These are phyloP conservation scores for Spatula versicolor DNA, from an alignment of 2,797 vertebrate species.

Conservation along the genomic window DNA sequence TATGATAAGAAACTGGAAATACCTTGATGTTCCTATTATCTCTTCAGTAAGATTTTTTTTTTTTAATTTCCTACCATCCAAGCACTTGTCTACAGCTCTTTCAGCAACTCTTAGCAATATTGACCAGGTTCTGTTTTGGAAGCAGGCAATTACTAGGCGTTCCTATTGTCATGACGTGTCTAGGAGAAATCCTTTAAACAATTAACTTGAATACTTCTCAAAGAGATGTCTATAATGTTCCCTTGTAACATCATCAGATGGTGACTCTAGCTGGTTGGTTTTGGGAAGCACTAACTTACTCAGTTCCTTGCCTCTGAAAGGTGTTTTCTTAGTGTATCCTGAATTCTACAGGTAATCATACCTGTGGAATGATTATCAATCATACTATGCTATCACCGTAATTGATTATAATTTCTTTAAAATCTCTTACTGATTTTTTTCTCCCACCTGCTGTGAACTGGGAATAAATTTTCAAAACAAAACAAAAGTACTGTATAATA, in stretches of 20 bases:
- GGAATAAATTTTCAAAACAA: background rate
- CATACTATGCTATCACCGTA: background rate
- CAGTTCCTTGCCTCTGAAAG: background rate
- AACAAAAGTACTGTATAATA: background rate
- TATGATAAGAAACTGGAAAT: slow-evolving; percentile 94
- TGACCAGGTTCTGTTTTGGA: background rate
- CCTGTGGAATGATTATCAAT: background rate
- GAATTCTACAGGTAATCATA: background rate
- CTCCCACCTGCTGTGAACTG: background rate
- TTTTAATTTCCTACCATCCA: background rate
- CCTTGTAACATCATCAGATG: background rate
- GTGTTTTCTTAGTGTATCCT: background rate
- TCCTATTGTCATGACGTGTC: background rate
- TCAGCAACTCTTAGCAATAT: background rate
- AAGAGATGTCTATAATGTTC: background rate
- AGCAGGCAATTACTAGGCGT: background rate
- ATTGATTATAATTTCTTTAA: background rate
- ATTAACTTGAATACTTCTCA: background rate
- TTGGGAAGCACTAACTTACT: background rate
- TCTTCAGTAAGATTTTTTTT: slow-evolving; percentile 67
- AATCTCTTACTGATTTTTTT: background rate
- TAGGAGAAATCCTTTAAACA: background rate
- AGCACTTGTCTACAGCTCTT: background rate
- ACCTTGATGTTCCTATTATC: slow-evolving; percentile 91
- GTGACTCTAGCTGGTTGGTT: background rate